Base-by-base conservation (phyloP, 2,888 invertebrate species). In the Philhelius pedissequus region DNA sequence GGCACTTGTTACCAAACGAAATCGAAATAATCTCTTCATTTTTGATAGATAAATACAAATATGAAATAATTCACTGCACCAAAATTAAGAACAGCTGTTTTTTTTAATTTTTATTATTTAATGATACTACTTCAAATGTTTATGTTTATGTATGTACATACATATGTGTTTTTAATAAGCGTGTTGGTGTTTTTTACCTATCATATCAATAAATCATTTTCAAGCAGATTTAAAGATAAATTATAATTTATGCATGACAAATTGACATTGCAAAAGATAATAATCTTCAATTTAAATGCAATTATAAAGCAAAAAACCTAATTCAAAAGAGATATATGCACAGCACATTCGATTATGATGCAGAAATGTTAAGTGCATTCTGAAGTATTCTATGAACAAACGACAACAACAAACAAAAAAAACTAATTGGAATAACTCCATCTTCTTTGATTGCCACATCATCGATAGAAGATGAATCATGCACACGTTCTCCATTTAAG, bases 161-260 rank as follows among this genome's bases (percentile, higher is more conserved):
- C 1, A 32, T 0, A 18, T 27, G 2, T 50, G 5, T 50, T 11
- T 48, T n/a, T n/a, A n/a, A n/a, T n/a, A n/a, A n/a, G n/a, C n/a
- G 48, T 25, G n/a, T 48, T 9, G 20, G 13, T 15, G n/a, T 30
- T 40, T 25, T 48, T 15, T 22, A 35, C 27, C 68, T 43, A 69
- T 43, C 38, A 43, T 54, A 74, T 84, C 76, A 84, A 76, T 76
- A 76, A 76, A 80, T 79, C 70, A 83, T 74, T 66, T 27, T 22
- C 40, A 43, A 60, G 43, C 9, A n/a, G 35, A 70, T 38, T 35
- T 9, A 52, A 32, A 38, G 32, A 60, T 25, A 70, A 74, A 60
- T 68, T 60, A 25, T 71, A 84, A 76, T 84, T 80, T 80, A 84
- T 84, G 75, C 80, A 70, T 68, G 70, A 76, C 84, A 80, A 84